Evolutionary conservation across 2,113 vertebrate species (phyloP).

Genomic region (Pitta sordida): DNA sequence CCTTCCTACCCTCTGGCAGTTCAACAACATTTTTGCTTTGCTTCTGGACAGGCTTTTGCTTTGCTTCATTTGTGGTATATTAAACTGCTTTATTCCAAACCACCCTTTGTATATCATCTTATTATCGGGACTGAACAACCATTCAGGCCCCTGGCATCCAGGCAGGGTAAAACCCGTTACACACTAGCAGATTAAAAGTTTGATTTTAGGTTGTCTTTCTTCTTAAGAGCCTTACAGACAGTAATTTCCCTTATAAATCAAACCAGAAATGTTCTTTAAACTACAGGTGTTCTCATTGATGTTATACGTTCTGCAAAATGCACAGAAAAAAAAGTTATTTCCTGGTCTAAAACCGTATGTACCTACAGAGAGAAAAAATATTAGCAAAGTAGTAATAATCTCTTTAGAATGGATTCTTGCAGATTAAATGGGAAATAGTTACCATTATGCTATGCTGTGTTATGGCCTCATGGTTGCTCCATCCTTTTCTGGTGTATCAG

Average conservation of each 20-base stretch:
- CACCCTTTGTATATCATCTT: too few relatives aligned
- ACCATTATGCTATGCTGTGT: not conserved
- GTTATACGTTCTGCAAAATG: not conserved
- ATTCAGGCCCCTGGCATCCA: too few relatives aligned
- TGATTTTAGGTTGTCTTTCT: not conserved
- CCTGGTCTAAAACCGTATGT: not conserved
- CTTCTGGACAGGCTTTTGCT: too few relatives aligned
- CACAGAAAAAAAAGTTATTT: conserved; percentile 22
- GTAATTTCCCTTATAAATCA: conserved; percentile 5
- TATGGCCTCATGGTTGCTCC: not conserved
- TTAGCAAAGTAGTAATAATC: conserved; percentile 12
- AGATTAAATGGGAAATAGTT: conserved; percentile 36
- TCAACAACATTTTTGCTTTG: too few relatives aligned
- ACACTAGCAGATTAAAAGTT: not conserved
- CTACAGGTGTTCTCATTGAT: not conserved
- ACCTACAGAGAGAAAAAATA: not conserved
- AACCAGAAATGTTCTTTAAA: not conserved
- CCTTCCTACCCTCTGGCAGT: too few relatives aligned
- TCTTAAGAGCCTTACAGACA: not conserved
- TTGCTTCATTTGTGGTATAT: too few relatives aligned
- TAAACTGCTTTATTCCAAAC: too few relatives aligned
- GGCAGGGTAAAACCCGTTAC: too few relatives aligned
- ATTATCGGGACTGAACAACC: too few relatives aligned
- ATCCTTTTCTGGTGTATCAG: not conserved
- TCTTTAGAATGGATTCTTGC: conserved; percentile 50